phyloP scores from a whole-genome alignment of 1,140 invertebrate genomes.

The Magallana gigas region DNA sequence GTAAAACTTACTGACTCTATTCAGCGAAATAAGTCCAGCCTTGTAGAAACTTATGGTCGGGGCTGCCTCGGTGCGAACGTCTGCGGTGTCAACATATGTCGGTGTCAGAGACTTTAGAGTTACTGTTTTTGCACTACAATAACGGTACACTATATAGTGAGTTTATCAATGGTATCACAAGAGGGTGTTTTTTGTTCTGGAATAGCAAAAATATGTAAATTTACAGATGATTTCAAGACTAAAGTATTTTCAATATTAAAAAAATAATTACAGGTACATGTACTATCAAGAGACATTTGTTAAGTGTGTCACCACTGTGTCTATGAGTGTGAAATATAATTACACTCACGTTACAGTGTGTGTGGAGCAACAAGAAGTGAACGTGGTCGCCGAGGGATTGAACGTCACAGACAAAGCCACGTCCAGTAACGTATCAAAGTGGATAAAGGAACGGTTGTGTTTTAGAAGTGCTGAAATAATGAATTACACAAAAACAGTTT shows the following conservation, averaged over 20 bases:
- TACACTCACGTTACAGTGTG: not conserved
- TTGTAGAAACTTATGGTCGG: not conserved
- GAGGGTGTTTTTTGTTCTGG: not conserved
- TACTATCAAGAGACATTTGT: no score
- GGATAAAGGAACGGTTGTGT: slow-evolving; percentile 2
- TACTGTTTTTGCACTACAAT: not conserved
- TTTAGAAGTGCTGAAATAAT: not conserved
- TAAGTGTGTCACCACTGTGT: no score
- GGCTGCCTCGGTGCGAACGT: not conserved
- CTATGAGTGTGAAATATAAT: no score
- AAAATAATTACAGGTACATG: no score
- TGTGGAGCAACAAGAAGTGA: not conserved
- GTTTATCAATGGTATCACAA: not conserved
- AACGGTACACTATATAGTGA: not conserved
- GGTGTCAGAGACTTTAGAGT: not conserved
- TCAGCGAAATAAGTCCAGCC: not conserved
- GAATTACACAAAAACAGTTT: no score
- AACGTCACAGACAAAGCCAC: not conserved
- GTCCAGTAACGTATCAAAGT: not conserved
- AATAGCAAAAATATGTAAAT: not conserved
- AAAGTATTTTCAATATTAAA: no score
- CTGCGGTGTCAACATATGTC: not conserved
- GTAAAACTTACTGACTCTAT: not conserved
- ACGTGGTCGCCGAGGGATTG: not conserved
- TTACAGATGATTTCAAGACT: no score